These are phyloP conservation scores for Heliothis peltigera DNA, from an alignment of 2,888 invertebrate genomes.

Conservation along the genomic window DNA sequence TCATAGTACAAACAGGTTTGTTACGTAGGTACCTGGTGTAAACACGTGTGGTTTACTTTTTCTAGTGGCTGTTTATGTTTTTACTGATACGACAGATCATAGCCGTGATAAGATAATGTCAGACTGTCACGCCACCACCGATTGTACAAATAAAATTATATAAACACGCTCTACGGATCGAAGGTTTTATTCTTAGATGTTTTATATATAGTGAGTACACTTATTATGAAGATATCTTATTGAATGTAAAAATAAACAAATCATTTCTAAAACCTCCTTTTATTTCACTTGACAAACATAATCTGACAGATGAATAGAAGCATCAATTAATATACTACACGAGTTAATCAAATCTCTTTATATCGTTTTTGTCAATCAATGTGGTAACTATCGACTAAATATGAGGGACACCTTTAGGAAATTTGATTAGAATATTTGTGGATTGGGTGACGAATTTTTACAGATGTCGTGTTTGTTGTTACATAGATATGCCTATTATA, in stretches of 20 bases:
- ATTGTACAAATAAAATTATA: slow-evolving; percentile 24
- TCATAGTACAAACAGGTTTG: slow-evolving; percentile 76
- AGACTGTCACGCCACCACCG: slow-evolving; percentile 59
- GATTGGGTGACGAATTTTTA: slow-evolving; percentile 13
- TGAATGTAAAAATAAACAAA: neutral
- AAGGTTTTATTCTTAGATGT: no score
- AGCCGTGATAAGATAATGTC: slow-evolving; percentile 59
- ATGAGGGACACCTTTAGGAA: slow-evolving; percentile 7
- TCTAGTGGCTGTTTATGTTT: slow-evolving; percentile 64
- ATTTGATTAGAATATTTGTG: slow-evolving; percentile 14
- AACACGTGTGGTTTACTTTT: slow-evolving; percentile 61
- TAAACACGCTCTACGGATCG: slow-evolving; percentile 14
- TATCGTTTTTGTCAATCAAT: neutral
- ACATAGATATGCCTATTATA: neutral
- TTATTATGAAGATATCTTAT: neutral
- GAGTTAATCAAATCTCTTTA: neutral
- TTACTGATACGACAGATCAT: slow-evolving; percentile 44
- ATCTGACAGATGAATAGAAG: neutral
- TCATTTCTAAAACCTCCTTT: neutral
- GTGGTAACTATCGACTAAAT: neutral
- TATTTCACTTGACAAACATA: neutral
- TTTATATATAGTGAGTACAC: no score
- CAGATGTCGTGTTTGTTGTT: neutral
- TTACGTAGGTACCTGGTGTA: slow-evolving; percentile 66
- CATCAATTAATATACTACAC: neutral